Evolutionary conservation across 2,888 invertebrate genomes (phyloP).

Genomic region (Oligia strigilis): DNA sequence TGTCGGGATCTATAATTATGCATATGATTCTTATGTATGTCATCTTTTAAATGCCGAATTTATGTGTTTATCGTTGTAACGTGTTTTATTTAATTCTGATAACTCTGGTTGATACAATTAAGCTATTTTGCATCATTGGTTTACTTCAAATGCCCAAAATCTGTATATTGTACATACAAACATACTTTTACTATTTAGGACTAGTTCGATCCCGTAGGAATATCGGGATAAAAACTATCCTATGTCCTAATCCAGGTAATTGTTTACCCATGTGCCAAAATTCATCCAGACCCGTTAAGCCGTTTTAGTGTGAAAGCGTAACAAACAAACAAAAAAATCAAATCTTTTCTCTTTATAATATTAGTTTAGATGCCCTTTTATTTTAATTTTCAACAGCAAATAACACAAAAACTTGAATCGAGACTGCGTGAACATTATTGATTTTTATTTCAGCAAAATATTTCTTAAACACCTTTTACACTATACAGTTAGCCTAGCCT

Average conservation of each 20-base stretch:
- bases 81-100: neutral
- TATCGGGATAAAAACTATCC: neutral
- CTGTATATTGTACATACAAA: neutral
- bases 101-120: neutral
- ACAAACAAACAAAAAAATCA: neutral
- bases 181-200: neutral
- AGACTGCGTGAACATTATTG: neutral
- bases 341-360: neutral
- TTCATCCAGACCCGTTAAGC: neutral
- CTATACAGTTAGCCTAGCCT: neutral
- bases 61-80: neutral
- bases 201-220: neutral
- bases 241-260: neutral
- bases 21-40: slow-evolving; percentile 1
- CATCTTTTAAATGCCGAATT: neutral
- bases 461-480: neutral
- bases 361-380: neutral
- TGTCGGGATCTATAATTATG: neutral
- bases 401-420: neutral
- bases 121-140: neutral
- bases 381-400: neutral
- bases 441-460: neutral
- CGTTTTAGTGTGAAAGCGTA: neutral
- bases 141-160: neutral
- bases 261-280: neutral